Conservation (phyloP, 2,888 invertebrate species). For the Sialis fuliginosa region DNA sequence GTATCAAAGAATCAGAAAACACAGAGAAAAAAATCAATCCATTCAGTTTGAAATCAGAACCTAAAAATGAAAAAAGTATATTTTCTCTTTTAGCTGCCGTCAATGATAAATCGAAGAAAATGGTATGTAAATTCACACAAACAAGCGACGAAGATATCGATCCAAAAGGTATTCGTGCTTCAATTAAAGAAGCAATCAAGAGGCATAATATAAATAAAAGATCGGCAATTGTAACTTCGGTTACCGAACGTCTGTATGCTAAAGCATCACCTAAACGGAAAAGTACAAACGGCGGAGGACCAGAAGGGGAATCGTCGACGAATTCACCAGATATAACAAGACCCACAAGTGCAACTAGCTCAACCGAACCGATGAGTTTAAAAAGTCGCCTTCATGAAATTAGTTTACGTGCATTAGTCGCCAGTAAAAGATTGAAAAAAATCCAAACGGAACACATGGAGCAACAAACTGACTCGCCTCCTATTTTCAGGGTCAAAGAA, state of each 20-base stretch:
- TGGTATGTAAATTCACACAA: background rate
- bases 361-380: slow-evolving; percentile 35
- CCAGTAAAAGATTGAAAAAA: slow-evolving; percentile 24
- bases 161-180: slow-evolving; percentile 6
- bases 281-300: slow-evolving; percentile 19
- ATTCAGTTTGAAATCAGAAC: too few species aligned
- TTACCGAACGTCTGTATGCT: slow-evolving; percentile 46
- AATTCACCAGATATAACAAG: slow-evolving; percentile 5
- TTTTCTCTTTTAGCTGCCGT: too few species aligned
- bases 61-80: too few species aligned
- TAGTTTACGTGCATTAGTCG: slow-evolving; percentile 36
- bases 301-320: slow-evolving; percentile 25
- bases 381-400: slow-evolving; percentile 36
- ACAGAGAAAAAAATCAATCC: too few species aligned
- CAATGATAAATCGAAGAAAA: background rate
- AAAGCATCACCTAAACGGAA: slow-evolving; percentile 35
- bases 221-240: slow-evolving; percentile 52
- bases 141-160: background rate
- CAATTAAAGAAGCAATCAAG: slow-evolving; percentile 20
- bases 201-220: slow-evolving; percentile 30
- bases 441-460: slow-evolving; percentile 31
- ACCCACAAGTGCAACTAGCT: slow-evolving; percentile 4
- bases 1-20: too few species aligned
- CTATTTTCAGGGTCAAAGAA: slow-evolving; percentile 35
- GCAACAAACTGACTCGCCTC: slow-evolving; percentile 35